Base-by-base conservation (phyloP, 2,888 invertebrate species). In the Ecdyonurus torrentis region DNA sequence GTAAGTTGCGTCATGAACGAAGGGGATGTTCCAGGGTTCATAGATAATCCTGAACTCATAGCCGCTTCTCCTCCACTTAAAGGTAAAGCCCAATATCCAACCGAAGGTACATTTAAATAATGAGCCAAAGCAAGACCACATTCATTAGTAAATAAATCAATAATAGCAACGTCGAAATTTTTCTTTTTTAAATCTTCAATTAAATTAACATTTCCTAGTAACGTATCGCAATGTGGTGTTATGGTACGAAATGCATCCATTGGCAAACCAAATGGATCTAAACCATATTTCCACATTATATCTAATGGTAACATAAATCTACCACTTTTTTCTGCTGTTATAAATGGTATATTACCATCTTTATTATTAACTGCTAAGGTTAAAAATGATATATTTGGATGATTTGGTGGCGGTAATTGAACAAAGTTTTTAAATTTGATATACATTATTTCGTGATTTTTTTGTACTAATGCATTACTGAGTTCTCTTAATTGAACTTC, bases 21-120 rank as follows among this genome's bases (percentile, higher is more conserved):
- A 1, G 72, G 72, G n/a, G 70, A 70, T 15, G 61, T 23, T 3
- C 24, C 37, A 1, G 69, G 67, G 0, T 71, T 69, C 18, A 70
- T 66, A 63, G 70, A 70, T 2, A 63, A 19, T 18, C 71, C 70
- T n/a, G 70, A 70, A 2, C 70, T 71, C 66, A 69, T 71, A 64
- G 71, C 70, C 0, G 69, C 68, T 61, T 72, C 71, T 2, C 71
- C 72, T 0, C 70, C 69, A 18, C 69, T 68, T 58, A 70, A 70
- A 1, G 71, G 70, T 58, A 72, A 70, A 1, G 71, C 70, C 72
- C 72, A 72, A 66, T 71, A 72, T 15, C 69, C 71, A 19, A 71
- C 68, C 5, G 69, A 66, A n/a, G 72, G 72, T 18, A 70, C 66
- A 18, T 69, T 68, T 3, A 71, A 64, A 37, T 70, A 69, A 63